Evolutionary conservation across 1,140 invertebrate species (phyloP), one percentile per base, ranked within the genome.

Genomic region (Tetramorium simillimum): DNA sequence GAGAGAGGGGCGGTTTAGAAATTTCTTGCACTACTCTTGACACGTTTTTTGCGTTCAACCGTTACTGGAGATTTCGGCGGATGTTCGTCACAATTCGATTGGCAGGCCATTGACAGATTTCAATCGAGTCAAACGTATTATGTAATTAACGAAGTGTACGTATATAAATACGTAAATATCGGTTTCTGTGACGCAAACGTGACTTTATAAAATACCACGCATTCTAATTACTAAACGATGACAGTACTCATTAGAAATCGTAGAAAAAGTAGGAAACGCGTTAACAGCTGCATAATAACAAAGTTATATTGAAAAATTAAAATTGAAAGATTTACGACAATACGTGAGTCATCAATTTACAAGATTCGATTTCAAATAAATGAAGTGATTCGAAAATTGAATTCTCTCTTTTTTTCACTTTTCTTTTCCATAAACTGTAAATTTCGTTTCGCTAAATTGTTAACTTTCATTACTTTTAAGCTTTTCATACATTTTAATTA

Each of bases 1-100:
- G 21, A 12, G 33, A 33, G 33, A 1, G 37, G 24, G 67, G 56
- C 56, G 69, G 80, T 88, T 81, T 82, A 87, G 60, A 75, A 87
- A 70, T 56, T 82, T 87, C 53, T 81, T 51, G 24, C 33, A 49
- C 51, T 37, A 40, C 49, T 5, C 14, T 33, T 33, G 37, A 53
- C 43, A 46, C 12, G 18, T 62, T 70, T 53, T 24, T 10, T n/a
- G 53, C 33, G 43, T 28, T 21, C 40, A 46, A 53, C 28, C 43
- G 60, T 43, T 49, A n/a, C 7, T 62, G 37, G n/a, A 28, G 7
- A 28, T 60, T 73, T 84, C 28, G 53, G 53, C n/a, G 10, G 56
- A 18, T 33, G 28, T 43, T 58, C 28, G n/a, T 67, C 53, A 40
- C 67, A 40, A 60, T 72, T 72, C 53, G 40, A 82, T 82, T 46